Percentiles rank a stretch among this genome's conserved stretches.
Evolutionary conservation across 1,140 invertebrate genomes (phyloP).

Genomic region (Pseudomyrmex dendroicus): DNA sequence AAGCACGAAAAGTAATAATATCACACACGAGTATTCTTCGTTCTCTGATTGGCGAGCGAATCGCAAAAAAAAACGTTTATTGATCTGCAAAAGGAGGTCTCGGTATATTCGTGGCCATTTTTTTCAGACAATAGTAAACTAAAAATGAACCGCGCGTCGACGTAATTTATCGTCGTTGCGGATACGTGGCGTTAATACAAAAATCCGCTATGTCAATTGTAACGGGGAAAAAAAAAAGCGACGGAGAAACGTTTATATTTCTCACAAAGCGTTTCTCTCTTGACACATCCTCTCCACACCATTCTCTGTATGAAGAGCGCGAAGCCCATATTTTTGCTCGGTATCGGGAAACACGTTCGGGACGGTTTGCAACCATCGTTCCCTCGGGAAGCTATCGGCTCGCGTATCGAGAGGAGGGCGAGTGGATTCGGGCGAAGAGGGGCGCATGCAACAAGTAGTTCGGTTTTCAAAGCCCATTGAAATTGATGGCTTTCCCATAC

Average conservation of each 20-base stretch:
- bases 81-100: not conserved
- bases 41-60: not conserved
- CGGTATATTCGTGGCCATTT: not conserved
- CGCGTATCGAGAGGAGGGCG: constrained; percentile 85
- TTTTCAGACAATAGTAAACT: not conserved
- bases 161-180: constrained; percentile 28
- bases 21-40: not conserved
- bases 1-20: not conserved
- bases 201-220: constrained; percentile 35
- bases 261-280: constrained; percentile 45
- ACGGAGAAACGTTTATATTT: constrained; percentile 30
- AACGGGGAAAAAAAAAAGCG: constrained; percentile 15
- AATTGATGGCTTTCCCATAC: constrained; percentile 86
- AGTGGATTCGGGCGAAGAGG: constrained; percentile 72
- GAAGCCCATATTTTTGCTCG: constrained; percentile 62
- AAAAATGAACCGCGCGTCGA: not conserved
- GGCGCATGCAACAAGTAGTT: constrained; percentile 85
- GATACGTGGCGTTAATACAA: constrained; percentile 15
- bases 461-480: constrained; percentile 86
- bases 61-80: too few species aligned
- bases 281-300: constrained; percentile 12
- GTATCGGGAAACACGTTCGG: constrained; percentile 74
- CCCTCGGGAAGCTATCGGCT: constrained; percentile 85
- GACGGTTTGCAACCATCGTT: constrained; percentile 82
- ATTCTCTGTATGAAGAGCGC: constrained; percentile 19